phyloP scores from a whole-genome alignment of 37 sponge, comb jelly and placozoan species.

The Petrosia ficiformis region DNA sequence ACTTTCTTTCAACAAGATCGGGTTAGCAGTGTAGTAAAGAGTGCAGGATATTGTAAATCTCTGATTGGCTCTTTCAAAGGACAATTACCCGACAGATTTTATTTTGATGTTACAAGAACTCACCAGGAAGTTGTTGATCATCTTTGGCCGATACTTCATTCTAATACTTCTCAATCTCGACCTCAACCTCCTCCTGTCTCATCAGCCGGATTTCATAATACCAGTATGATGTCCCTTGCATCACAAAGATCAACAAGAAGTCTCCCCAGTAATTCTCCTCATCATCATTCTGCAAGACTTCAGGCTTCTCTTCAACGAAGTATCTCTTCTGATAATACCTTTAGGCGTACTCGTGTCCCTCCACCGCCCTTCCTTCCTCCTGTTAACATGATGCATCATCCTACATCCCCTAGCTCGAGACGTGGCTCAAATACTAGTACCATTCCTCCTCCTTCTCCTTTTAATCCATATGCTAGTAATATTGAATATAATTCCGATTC shows the following conservation, averaged over 20 bases:
- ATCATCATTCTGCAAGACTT: not conserved
- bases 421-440: slow-evolving; percentile 16
- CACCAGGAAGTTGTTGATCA: slow-evolving; percentile 70
- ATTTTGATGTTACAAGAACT: slow-evolving; percentile 74
- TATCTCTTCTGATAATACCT: slow-evolving; percentile 3
- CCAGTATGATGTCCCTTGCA: slow-evolving; percentile 3
- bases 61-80: slow-evolving; percentile 63
- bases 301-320: not conserved
- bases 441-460: not conserved
- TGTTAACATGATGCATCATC: not conserved
- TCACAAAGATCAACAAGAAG: not conserved
- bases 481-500: slow-evolving; percentile 17
- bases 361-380: not conserved
- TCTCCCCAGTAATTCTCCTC: not conserved
- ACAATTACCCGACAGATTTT: slow-evolving; percentile 58
- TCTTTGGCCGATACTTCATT: slow-evolving; percentile 56
- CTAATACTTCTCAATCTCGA: not conserved
- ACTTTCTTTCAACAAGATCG: slow-evolving; percentile 71
- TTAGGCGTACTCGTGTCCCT: not conserved
- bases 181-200: not conserved
- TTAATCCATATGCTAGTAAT: slow-evolving; percentile 7
- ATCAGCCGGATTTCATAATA: not conserved
- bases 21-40: slow-evolving; percentile 60
- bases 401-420: slow-evolving; percentile 11
- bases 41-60: slow-evolving; percentile 66